Evolutionary conservation across 2,113 vertebrate species (phyloP).

Genomic region (Seriola quinqueradiata): DNA sequence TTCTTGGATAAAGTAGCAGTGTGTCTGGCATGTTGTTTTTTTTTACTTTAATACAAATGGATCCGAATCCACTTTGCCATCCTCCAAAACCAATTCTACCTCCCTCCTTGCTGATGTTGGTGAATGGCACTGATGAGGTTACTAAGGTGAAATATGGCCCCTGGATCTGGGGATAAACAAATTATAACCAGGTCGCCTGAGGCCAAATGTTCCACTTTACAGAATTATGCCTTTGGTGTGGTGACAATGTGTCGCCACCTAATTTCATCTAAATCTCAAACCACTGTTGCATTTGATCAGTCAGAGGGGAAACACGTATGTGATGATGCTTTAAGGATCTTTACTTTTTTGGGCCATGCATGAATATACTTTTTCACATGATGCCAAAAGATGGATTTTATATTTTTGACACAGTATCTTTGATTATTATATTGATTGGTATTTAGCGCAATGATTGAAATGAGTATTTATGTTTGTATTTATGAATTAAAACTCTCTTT

Average conservation of each 20-base stretch:
- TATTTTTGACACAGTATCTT: too few species aligned
- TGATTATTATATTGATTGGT: too few species aligned
- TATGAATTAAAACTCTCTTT: too few species aligned
- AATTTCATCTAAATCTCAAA: conserved; percentile 59
- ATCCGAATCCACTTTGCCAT: conserved; percentile 27
- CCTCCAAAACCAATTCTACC: conserved; percentile 42
- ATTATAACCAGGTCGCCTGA: conserved; percentile 50
- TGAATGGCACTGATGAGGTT: conserved; percentile 60
- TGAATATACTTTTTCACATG: background rate
- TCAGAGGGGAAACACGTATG: background rate
- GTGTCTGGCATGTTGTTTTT: background rate
- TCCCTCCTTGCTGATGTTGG: conserved; percentile 36
- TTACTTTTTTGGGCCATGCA: background rate
- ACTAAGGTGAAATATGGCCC: conserved; percentile 64
- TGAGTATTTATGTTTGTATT: too few species aligned
- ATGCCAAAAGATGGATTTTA: too few species aligned
- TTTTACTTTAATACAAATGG: conserved; percentile 23
- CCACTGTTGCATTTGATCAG: conserved; percentile 15
- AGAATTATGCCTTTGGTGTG: conserved; percentile 49
- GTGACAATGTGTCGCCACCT: conserved; percentile 26
- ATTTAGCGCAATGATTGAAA: too few species aligned
- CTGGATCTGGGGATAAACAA: conserved; percentile 63
- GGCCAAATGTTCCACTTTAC: conserved; percentile 57
- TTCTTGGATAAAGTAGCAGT: background rate
- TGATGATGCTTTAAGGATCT: background rate